Evolutionary conservation across 1,140 invertebrate genomes (phyloP), one percentile per base, ranked within the genome.

Genomic region (Cecropterus lyciades): DNA sequence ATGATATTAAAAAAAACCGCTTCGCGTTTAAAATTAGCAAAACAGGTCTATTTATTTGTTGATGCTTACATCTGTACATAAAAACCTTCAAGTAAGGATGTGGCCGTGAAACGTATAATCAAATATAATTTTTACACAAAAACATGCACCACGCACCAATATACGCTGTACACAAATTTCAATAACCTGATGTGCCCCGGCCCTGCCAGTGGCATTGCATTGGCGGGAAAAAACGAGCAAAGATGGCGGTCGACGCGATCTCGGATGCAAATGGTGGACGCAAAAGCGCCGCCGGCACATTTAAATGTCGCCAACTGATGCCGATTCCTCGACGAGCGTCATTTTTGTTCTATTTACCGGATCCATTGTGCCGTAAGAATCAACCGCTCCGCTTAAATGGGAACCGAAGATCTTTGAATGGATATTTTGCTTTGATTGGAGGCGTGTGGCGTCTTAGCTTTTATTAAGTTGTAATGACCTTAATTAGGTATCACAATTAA

Each of bases 291-390:
- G 85, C 80, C 85, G 76, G 72, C 81, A 77, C 82, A 88, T 88
- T 88, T 88, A 85, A 86, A 86, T 85, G 85, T 88, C 85, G 75
- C 75, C 56, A 70, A 72, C 69, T 85, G 84, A 85, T 79, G 77
- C 70, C 75, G 73, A 79, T 80, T 72, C 78, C 70, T 72, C 69
- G 72, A 73, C 77, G 73, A 63, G 57, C 72, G 75, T 78, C 73
- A 87, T 79, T 87, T 85, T 85, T 85, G 82, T 76, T 87, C 82
- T 87, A 85, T 87, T 87, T 87, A 82, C 74, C 70, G 73, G 75
- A 65, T 69, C 65, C 60, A 73, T 73, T 73, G 67, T 72, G 57
- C 65, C 27, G 52, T 65, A 73, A 53, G 68, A 70, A 73, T 70
- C 72, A 70, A 72, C 67, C 49, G 69, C 65, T 62, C 33, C 46